Conservation (phyloP, 2,113 vertebrate species). For the Myrmophylax atrothorax region DNA sequence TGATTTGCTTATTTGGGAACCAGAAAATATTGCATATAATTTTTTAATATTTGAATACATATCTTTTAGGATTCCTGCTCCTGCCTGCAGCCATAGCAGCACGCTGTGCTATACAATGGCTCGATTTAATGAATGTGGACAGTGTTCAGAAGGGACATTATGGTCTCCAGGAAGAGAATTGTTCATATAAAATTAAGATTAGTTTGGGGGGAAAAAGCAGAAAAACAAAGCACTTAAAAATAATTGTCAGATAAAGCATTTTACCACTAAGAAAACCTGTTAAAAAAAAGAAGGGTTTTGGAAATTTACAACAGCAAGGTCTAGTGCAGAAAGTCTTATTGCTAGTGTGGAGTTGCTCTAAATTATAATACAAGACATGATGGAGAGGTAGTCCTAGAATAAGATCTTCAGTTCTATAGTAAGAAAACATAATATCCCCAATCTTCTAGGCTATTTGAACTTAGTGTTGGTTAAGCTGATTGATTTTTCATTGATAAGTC, state of each 20-base stretch:
- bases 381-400: neutral
- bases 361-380: neutral
- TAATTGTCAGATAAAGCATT: neutral
- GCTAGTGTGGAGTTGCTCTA: neutral
- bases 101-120: neutral
- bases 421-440: rapidly evolving
- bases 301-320: neutral
- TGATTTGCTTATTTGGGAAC: conserved; percentile 63
- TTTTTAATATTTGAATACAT: conserved; percentile 39
- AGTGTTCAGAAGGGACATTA: neutral
- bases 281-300: neutral
- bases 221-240: neutral
- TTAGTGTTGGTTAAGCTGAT: neutral
- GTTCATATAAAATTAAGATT: neutral
- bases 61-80: conserved; percentile 1
- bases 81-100: neutral
- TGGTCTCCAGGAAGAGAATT: neutral
- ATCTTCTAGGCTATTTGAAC: neutral
- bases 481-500: neutral
- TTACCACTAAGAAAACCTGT: neutral
- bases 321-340: neutral
- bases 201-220: neutral
- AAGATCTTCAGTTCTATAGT: neutral
- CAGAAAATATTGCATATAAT: conserved; percentile 54
- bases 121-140: neutral